Base-by-base conservation (phyloP, 2,888 invertebrate genomes). In the Chrysolina americana region DNA sequence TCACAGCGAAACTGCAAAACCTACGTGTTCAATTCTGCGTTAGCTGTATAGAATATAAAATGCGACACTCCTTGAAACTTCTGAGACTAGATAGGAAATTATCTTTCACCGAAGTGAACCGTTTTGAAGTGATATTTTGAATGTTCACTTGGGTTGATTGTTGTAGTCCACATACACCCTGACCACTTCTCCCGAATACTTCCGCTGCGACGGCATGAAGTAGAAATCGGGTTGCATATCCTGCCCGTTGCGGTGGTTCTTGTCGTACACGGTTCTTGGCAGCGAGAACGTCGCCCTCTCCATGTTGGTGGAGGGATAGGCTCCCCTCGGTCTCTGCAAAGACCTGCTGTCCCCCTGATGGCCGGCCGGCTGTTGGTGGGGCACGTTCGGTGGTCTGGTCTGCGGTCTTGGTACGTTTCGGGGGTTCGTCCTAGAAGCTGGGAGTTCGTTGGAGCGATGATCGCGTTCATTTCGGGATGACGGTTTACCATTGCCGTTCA, bases 181-280 rank as follows among this genome's bases (percentile, higher is more conserved):
- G 70, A 95, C 94, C 41, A 95, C 94, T 90, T 97, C 96, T 81
- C 97, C 97, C 84, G 96, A 96, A 89, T 97, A 96, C 88, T 97
- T 96, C 78, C 97, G 89, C 87, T 97, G 97, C 77, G 96, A 96
- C 63, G 97, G 97, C 96, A 97, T 97, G 88, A 97, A 97, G 89
- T 97, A 97, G 89, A 97, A 97, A 89, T 97, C 97, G 0, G 96
- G 94, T 82, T 94, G 93, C 78, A 92, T 89, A 87, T 86, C 88
- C 74, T 81, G 86, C 74, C 80, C 81, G 4, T 81, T 81, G 13
- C 81, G 84, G 74, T 85, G 81, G 66, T 85, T 86, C 73, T 82
- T 87, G 70, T 86, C 89, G 56, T 91, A 91, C 0, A 90, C 90
- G 0, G 92, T 92, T 19, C 95, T 91, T 0, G 96, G 96, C 71